Percentiles rank a stretch among this genome's conserved stretches.
Evolutionary conservation across 2,797 vertebrate genomes (phyloP).

Genomic region (Acropternis orthonyx): DNA sequence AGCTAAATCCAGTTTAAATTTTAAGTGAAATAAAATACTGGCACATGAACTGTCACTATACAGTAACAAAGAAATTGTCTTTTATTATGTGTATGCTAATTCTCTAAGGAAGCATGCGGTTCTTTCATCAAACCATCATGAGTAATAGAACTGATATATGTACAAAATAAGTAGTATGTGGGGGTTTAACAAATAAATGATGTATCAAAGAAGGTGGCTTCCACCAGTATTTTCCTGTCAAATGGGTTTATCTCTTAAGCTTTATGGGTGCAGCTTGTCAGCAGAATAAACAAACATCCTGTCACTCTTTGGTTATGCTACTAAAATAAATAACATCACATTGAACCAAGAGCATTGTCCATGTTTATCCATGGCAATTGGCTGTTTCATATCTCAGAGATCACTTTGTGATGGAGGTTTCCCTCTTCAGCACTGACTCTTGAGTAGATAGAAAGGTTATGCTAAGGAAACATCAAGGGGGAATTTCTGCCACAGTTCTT

Average conservation of each 20-base stretch:
- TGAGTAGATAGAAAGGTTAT: neutral
- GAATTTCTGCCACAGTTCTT: neutral
- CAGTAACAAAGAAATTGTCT: neutral
- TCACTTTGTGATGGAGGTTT: neutral
- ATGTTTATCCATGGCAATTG: neutral
- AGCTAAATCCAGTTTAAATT: neutral
- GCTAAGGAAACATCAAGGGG: neutral
- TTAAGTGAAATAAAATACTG: neutral
- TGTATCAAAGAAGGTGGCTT: neutral
- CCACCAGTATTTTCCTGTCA: neutral
- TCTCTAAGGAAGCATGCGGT: neutral
- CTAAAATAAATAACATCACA: neutral
- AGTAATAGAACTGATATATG: neutral
- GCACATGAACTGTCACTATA: neutral
- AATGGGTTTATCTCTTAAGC: neutral
- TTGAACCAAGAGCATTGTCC: neutral
- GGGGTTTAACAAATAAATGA: neutral
- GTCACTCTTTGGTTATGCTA: neutral
- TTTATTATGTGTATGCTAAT: neutral
- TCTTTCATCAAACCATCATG: neutral
- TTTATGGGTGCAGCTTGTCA: neutral
- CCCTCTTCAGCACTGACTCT: neutral
- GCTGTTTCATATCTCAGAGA: fast-evolving
- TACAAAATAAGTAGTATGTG: neutral
- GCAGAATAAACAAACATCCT: neutral